Base-by-base conservation (phyloP, 2,113 vertebrate genomes). In the Macroglossus sobrinus region DNA sequence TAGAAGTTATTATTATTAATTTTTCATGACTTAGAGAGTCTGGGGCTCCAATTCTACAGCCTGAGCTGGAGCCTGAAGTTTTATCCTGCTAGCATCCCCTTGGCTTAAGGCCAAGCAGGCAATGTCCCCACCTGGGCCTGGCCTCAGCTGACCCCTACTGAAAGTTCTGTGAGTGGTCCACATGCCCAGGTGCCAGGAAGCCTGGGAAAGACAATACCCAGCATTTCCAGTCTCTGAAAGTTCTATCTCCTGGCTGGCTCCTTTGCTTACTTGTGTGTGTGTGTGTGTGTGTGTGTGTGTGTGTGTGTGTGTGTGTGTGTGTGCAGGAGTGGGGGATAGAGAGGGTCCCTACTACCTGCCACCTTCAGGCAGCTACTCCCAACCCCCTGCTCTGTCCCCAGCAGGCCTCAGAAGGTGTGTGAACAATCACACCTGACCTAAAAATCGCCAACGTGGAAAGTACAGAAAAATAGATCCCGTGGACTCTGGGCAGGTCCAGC, bases 381-480 rank as follows among this genome's bases (percentile, higher is more conserved):
- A 89, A 38, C 28, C 47, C 69, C 33, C 63, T 4, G 19, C 63
- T 75, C 79, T 66, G 76, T 75, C 82, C 50, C 0, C 74, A 24
- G 80, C 84, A 57, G 63, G 28, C 35, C 91, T 92, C 64, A 12
- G 47, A 88, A 78, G 50, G 68, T 82, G 0, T 40, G 7, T 4
- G 24, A 76, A 38, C 80, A 96, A 96, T 97, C 97, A 96, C 87
- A 72, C 13, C 22, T 0, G 8, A 92, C 96, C 96, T 97, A 82
- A 43, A 80, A 97, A 69, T 84, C 66, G 4, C n/a, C 9, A 21
- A 66, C 5, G 47, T 96, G 96, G 97, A 96, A 96, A 96, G 96
- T 87, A 90, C 94, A 95, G 91, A 75, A 33, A 64, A 95, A 82
- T 33, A 90, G 92, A 81, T 81, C 91, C 93, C 93, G 97, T 80